phyloP scores from a whole-genome alignment of 2,888 invertebrate species.

The Dryomyza anilis region DNA sequence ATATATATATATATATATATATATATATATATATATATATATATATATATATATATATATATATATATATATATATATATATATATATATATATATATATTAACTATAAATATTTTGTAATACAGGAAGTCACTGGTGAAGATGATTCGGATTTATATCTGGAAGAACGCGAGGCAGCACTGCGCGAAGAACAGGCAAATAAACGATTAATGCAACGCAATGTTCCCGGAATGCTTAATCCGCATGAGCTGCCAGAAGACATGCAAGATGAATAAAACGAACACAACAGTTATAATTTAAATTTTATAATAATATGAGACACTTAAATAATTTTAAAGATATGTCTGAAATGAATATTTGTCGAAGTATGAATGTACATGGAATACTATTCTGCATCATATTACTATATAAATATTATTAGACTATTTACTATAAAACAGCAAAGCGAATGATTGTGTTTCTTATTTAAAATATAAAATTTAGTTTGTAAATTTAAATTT shows the following conservation, averaged over 20 bases:
- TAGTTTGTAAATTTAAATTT: slow-evolving; percentile 56
- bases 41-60: too few relatives aligned
- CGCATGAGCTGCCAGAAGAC: slow-evolving; percentile 93
- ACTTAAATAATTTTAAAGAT: slow-evolving; percentile 39
- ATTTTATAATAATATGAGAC: slow-evolving; percentile 36
- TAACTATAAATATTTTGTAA: neutral
- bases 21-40: too few relatives aligned
- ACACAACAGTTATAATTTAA: slow-evolving; percentile 33
- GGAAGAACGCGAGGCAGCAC: slow-evolving; percentile 91
- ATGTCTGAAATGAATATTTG: slow-evolving; percentile 46
- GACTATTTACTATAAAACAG: slow-evolving; percentile 40
- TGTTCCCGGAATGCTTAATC: slow-evolving; percentile 95
- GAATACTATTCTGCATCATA: slow-evolving; percentile 39
- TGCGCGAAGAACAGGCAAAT: slow-evolving; percentile 89
- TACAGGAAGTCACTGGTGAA: slow-evolving; percentile 95
- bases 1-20: too few relatives aligned
- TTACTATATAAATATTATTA: slow-evolving; percentile 38
- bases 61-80: too few relatives aligned
- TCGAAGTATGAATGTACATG: slow-evolving; percentile 47
- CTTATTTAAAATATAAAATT: slow-evolving; percentile 41
- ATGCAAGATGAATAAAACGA: slow-evolving; percentile 78
- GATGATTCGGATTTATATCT: slow-evolving; percentile 97
- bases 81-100: too few relatives aligned
- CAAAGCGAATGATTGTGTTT: slow-evolving; percentile 40
- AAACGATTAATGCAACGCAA: slow-evolving; percentile 91